phyloP scores from a whole-genome alignment of 2,113 vertebrate species.

The Ptilonorhynchus violaceus region DNA sequence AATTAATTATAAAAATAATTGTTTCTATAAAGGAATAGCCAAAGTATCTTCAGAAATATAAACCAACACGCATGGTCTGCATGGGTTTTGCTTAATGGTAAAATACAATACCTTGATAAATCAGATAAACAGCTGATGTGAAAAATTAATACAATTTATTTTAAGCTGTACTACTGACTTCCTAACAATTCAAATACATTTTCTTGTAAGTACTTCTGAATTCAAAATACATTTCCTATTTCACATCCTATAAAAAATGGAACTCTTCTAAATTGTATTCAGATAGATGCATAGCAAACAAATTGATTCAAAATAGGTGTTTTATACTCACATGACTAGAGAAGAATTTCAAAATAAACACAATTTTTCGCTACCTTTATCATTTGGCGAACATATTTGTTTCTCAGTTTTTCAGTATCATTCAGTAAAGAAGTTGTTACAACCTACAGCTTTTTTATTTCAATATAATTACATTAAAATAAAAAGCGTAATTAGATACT shows the following conservation, averaged over 20 bases:
- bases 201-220: background rate
- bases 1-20: background rate
- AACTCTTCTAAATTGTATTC: background rate
- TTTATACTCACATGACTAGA: background rate
- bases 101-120: background rate
- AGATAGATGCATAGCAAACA: background rate
- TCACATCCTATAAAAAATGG: background rate
- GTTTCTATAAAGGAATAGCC: background rate
- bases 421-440: background rate
- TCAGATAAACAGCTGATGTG: background rate
- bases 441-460: background rate
- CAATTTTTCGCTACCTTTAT: background rate
- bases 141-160: background rate
- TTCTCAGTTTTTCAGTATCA: background rate
- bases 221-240: background rate
- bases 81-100: constrained; percentile 59
- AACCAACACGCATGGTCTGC: background rate
- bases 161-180: background rate
- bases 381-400: rapidly evolving
- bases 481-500: background rate
- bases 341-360: background rate
- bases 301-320: background rate
- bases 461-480: background rate
- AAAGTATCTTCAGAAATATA: constrained; percentile 63
- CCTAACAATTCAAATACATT: background rate